Evolutionary conservation across 2,113 vertebrate species (phyloP).

Genomic region (Coregonus clupeaformis): DNA sequence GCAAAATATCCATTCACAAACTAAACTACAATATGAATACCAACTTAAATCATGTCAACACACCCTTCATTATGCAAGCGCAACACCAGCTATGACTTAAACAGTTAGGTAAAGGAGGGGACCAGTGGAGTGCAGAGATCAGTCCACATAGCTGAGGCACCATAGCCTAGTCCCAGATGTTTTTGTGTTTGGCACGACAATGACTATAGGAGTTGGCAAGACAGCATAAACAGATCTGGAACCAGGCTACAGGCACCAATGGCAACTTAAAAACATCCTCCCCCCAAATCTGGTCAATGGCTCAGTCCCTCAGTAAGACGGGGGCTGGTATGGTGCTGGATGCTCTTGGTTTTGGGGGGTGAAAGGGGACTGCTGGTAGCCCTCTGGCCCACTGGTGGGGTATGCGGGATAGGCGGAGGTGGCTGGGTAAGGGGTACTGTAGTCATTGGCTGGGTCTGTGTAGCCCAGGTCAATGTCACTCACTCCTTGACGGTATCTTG

Average conservation of each 20-base stretch:
- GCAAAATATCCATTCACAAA: conserved; percentile 6
- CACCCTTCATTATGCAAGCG: conserved; percentile 39
- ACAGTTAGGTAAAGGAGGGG: conserved; percentile 18
- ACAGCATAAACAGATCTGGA: too few species aligned
- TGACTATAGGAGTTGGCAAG: too few species aligned
- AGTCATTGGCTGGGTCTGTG: conserved; percentile 76
- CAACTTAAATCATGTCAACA: conserved; percentile 31
- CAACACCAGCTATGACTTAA: conserved; percentile 12
- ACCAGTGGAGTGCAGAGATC: conserved; percentile 36
- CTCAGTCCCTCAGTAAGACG: conserved; percentile 78
- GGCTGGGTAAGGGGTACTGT: conserved; percentile 75
- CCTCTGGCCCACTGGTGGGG: conserved; percentile 64
- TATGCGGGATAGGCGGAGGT: conserved; percentile 79
- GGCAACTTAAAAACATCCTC: conserved; percentile 20
- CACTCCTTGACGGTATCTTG: conserved; percentile 80
- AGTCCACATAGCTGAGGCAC: conserved; percentile 28
- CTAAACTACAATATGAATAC: conserved; percentile 18
- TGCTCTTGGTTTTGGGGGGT: conserved; percentile 55
- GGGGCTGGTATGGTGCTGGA: conserved; percentile 79
- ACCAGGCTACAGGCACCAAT: conserved; percentile 22
- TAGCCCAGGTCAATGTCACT: conserved; percentile 80
- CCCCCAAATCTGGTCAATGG: conserved; percentile 20
- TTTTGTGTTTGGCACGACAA: too few species aligned
- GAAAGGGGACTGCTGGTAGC: conserved; percentile 92
- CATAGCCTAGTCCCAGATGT: too few species aligned